phyloP scores from a whole-genome alignment of 2,797 vertebrate genomes.

The Mycteria americana region DNA sequence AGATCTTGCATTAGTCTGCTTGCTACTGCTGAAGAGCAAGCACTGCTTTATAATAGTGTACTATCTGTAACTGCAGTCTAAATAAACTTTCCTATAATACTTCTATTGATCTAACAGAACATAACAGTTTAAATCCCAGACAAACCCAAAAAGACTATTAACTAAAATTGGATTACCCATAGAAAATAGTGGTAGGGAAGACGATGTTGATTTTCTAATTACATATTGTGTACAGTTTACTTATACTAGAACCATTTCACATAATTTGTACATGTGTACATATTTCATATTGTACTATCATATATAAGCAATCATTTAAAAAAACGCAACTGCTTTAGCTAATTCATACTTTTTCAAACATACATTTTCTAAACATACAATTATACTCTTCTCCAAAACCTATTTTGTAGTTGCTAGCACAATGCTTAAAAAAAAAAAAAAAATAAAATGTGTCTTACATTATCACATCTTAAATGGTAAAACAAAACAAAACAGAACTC shows the following conservation, averaged over 20 bases:
- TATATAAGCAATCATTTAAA: neutral
- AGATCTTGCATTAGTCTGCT: neutral
- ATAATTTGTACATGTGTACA: neutral
- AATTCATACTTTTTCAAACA: neutral
- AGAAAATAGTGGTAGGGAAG: neutral
- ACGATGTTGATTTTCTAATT: neutral
- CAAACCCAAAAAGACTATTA: neutral
- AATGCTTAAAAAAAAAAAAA: neutral
- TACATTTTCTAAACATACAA: neutral
- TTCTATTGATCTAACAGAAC: slow-evolving; percentile 11
- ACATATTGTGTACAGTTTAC: neutral
- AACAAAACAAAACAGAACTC: neutral
- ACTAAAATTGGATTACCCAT: neutral
- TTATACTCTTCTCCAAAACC: neutral
- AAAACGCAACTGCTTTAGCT: neutral
- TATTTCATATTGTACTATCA: neutral
- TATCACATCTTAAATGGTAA: neutral
- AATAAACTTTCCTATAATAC: neutral
- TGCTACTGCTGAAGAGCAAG: neutral
- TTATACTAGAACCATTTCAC: neutral
- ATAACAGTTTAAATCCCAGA: neutral
- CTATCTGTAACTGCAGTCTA: neutral
- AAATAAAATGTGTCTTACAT: neutral
- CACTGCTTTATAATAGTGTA: neutral
- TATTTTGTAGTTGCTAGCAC: neutral